Evolutionary conservation across 2,888 invertebrate genomes (phyloP), one percentile per base, ranked within the genome.

Genomic region (Drosophila affinis): DNA sequence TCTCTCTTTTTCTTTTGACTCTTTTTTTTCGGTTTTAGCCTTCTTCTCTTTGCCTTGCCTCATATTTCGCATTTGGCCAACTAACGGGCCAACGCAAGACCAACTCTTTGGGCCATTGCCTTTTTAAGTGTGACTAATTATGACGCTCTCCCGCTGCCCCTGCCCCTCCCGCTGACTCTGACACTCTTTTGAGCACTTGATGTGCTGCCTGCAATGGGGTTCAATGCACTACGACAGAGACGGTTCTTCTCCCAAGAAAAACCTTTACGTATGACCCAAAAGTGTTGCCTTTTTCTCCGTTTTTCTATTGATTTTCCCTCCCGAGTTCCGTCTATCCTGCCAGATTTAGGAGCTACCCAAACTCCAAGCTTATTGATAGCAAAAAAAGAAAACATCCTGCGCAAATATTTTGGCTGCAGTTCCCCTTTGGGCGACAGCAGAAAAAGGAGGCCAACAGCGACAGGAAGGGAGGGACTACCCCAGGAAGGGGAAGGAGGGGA

Each of bases 71-170:
- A 18, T 63, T 39, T 39, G 56, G 80, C 68, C 72, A 72, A 81
- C 70, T 79, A 85, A 85, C 87, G 81, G 87, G 70, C 59, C 78
- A 55, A 61, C 51, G 56, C 55, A 54, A 63, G 49, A 29, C 29
- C 29, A 29, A 64, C 72, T 74, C 76, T 81, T 70, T 62, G 81
- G 87, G 85, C 81, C 87, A 85, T 85, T 85, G 85, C 76, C 87
- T 85, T 83, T 81, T 87, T 78, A 87, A 85, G 85, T 85, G 87
- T 87, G 86, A 85, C 84, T 87, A 85, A 87, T 85, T 85, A 85
- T 79, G 86, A 86, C 61, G 59, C 52, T 65, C 45, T 53, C 48
- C 54, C 21, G n/a, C 21, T 21, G 21, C 21, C 21, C 21, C 75
- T 61, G 70, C 62, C 77, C 69, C 62, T 70, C 69, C 64, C 29